Conservation (phyloP, 2,113 vertebrate species). For the Dunckerocampus dactyliophorus region DNA sequence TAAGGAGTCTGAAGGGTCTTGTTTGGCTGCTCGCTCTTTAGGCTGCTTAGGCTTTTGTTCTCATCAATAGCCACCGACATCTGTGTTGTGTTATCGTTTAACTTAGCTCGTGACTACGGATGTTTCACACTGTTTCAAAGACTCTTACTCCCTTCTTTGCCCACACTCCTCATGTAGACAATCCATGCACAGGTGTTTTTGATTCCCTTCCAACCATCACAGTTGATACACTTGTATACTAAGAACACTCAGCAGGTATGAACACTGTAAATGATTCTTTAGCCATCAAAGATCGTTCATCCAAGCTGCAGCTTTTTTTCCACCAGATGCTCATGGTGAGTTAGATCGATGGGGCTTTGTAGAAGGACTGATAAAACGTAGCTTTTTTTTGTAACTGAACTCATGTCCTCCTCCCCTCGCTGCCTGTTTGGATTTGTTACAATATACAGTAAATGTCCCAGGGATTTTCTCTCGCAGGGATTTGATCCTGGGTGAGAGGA, state of each 20-base stretch:
- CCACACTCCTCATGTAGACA: slow-evolving; percentile 12
- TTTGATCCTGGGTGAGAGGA: slow-evolving; percentile 40
- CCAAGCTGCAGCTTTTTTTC: slow-evolving; percentile 1
- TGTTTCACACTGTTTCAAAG: slow-evolving; percentile 45
- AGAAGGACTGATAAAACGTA: slow-evolving; percentile 32
- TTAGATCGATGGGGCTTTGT: slow-evolving; percentile 35
- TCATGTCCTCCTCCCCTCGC: slow-evolving; percentile 13
- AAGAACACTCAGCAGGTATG: slow-evolving; percentile 14
- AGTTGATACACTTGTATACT: slow-evolving; percentile 18
- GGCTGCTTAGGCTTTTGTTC: slow-evolving; percentile 52
- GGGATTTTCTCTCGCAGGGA: slow-evolving; percentile 35
- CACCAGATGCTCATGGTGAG: slow-evolving; percentile 1
- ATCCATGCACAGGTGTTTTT: slow-evolving; percentile 11
- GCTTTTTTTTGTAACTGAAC: slow-evolving; percentile 26
- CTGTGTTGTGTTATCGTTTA: slow-evolving; percentile 66
- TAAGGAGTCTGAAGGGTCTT: slow-evolving; percentile 55
- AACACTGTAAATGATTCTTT: slow-evolving; percentile 15
- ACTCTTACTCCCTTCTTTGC: slow-evolving; percentile 5
- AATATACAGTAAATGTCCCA: slow-evolving; percentile 41
- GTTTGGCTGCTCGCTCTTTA: slow-evolving; percentile 40
- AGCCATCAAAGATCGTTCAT: slow-evolving; percentile 23
- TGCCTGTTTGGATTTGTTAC: slow-evolving; percentile 49
- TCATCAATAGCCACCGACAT: slow-evolving; percentile 49
- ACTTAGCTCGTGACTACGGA: slow-evolving; percentile 56
- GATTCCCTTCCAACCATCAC: slow-evolving; percentile 11